Base-by-base conservation (phyloP, 1,140 invertebrate species). In the Caenorhabditis latens region DNA sequence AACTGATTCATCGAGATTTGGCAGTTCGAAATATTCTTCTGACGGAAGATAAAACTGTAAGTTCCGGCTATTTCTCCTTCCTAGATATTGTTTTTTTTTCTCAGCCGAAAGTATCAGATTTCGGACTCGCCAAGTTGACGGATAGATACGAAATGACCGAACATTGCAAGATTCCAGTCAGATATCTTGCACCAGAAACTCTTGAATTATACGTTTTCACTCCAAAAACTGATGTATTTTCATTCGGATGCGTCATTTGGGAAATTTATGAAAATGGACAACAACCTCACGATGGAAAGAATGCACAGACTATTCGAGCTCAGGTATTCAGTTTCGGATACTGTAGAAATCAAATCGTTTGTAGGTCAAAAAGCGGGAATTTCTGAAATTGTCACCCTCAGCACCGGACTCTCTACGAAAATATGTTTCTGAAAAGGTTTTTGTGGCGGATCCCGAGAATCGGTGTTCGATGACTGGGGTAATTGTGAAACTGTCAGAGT, bases 241-340 rank as follows among this genome's bases (percentile, higher is more conserved):
- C 71, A 48, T 79, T 79, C 53, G 71, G 71, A 50, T 50, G 43
- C n/a, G 71, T 79, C 11, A 79, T 79, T 50, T 79, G 71, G 71
- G 71, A 79, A n/a, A 79, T 79, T 11, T 79, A 21, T 42, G 71
- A 50, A 9, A 79, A 79, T 24, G 71, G 71, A 79, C 43, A 79
- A 13, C 46, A 79, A n/a, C 71, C 71, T 11, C 71, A 79, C 21
- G 71, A 79, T n/a, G 67, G 67, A 19, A 75, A 75, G n/a, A 75
- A 75, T 75, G 43, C 43, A 11, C 67, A 75, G 19, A 75, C 67
- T 6, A 75, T 75, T 21, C 13, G 67, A 46, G 67, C 67, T 46
- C 67, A 40, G 63, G 57, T 61, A n/a, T 61, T 21, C 3, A 61
- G 14, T 24, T n/a, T 61, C 57, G n/a, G n/a, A 61, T n/a, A 61